Evolutionary conservation across 2,113 vertebrate species (phyloP).

Genomic region (Chlorodrepanis virens): DNA sequence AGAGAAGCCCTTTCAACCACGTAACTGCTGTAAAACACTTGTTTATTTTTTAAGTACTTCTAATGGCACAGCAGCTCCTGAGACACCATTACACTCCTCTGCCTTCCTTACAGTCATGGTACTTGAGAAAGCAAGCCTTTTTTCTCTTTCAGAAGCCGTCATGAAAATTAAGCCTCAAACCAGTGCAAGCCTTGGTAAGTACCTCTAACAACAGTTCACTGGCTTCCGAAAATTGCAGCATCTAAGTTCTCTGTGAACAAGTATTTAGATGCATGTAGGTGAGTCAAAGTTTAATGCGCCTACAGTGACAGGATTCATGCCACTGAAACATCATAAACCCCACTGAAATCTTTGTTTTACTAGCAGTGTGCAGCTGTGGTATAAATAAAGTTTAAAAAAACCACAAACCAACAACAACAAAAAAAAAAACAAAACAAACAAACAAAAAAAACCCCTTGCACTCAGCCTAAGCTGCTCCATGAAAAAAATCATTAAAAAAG

Average conservation of each 20-base stretch:
- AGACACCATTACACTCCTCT: background rate
- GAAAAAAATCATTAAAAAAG: background rate
- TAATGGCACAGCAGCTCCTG: background rate
- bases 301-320: background rate
- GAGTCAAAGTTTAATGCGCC: background rate
- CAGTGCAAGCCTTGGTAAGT: background rate
- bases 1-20: background rate
- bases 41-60: background rate
- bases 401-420: too few relatives aligned
- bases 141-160: background rate
- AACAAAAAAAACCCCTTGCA: rapidly evolving
- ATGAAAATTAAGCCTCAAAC: background rate
- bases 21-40: rapidly evolving
- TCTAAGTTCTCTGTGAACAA: background rate
- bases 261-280: background rate
- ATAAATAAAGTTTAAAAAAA: background rate
- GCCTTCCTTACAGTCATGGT: background rate
- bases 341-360: background rate
- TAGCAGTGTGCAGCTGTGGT: rapidly evolving
- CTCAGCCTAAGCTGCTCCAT: background rate
- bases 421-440: background rate
- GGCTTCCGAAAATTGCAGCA: background rate
- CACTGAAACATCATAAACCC: background rate
- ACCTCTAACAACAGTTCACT: background rate
- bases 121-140: background rate